These are phyloP conservation scores for Brachionus rubens DNA, from an alignment of 1,140 invertebrate species.

Conservation along the genomic window DNA sequence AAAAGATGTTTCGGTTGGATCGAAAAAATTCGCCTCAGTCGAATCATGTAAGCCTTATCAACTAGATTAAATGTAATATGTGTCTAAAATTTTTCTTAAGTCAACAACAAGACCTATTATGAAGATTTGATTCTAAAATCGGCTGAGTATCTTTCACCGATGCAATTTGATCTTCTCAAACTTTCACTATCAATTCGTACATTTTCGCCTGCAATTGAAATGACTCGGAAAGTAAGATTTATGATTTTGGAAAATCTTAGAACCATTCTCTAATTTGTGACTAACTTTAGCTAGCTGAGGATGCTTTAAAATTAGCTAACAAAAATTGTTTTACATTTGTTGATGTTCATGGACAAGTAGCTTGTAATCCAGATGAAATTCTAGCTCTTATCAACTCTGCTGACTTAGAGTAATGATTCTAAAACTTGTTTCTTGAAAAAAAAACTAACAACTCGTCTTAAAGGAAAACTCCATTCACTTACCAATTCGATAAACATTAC, in stretches of 20 bases:
- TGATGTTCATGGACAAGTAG: constrained; percentile 12
- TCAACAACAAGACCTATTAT: constrained; percentile 32
- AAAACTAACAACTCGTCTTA: not conserved
- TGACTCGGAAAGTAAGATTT: constrained; percentile 14
- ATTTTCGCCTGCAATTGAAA: constrained; percentile 41
- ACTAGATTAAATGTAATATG: not conserved
- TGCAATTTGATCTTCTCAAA: constrained; percentile 38
- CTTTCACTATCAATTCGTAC: constrained; percentile 3
- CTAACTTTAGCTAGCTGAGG: constrained; percentile 8
- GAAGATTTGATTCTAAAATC: constrained; percentile 13
- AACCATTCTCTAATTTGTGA: too few relatives aligned
- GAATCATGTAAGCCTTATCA: not conserved
- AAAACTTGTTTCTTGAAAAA: not conserved
- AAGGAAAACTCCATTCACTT: not conserved
- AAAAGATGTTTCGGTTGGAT: not conserved
- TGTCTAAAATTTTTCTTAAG: not conserved
- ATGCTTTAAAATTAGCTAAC: not conserved
- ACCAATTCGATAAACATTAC: constrained; percentile 15
- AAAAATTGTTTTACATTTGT: constrained; percentile 34
- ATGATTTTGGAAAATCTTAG: not conserved
- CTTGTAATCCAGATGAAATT: constrained; percentile 1
- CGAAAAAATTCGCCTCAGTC: not conserved
- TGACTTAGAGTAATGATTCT: not conserved
- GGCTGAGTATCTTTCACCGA: not conserved
- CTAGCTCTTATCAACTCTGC: not conserved